Evolutionary conservation across 53 echinoderm and acorn worm genomes (phyloP), one percentile per base, ranked within the genome.

Genomic region (Holothuria leucospilota): DNA sequence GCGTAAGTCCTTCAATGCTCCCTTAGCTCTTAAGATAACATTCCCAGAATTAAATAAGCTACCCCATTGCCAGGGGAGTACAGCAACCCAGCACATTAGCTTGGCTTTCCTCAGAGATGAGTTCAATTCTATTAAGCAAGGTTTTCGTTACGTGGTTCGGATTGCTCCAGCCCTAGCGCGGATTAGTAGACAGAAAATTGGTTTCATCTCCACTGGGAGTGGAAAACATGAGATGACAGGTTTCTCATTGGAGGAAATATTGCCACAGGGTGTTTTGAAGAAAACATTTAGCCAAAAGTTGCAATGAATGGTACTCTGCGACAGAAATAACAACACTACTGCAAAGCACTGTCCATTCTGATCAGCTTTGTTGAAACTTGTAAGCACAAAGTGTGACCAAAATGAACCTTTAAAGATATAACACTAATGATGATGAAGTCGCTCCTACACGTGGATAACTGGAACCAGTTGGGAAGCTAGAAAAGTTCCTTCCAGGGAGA

Each of bases 211-310:
- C 56, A 56, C 1, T 56, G 56, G 56, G 56, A 72, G 23, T 46
- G 18, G 72, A 72, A 46, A 72, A 72, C 72, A 72, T 40, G 72
- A 39, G 39, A 20, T 38, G 72, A 72, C 72, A 72, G 39, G 40
- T 41, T 72, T 39, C 72, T 72, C 72, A 72, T 72, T 72, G 72
- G 72, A 41, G 72, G 72, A 72, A 38, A 72, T 72, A 41, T 23
- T 39, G 39, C 72, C 72, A 23, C 39, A 46, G 72, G 72, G 72
- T 38, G 40, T 39, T 72, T 72, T 56, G 56, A 56, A 56, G 56
- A 56, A 56, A 56, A 56, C 56, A 56, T 56, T 56, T 56, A 56
- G 56, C 56, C 18, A 56, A 56, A 56, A 56, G 56, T 56, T 56
- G 56, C 56, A 18, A 56, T 56, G 56, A 56, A 15, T 56, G 56